Evolutionary conservation across 1,140 invertebrate species (phyloP).

Genomic region (Bombus confusus): DNA sequence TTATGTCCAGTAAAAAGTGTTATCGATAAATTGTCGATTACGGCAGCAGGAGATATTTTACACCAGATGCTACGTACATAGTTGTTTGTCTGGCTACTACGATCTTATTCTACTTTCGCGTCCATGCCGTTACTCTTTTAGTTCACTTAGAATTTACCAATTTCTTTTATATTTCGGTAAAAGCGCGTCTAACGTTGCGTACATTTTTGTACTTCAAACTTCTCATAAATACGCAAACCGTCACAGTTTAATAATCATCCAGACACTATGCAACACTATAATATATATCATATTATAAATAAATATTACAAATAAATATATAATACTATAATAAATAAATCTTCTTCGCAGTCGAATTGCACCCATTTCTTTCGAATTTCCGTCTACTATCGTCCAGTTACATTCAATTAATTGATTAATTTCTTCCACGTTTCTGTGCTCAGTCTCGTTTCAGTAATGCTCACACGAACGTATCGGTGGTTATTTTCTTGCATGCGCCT

Average conservation of each 20-base stretch:
- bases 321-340: too few species aligned
- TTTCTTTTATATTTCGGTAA: background rate
- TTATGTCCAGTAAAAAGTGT: background rate
- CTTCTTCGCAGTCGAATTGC: background rate
- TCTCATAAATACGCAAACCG: too few species aligned
- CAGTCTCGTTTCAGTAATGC: background rate
- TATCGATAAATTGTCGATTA: background rate
- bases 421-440: background rate
- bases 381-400: background rate
- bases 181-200: background rate
- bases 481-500: background rate
- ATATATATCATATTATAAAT: too few species aligned
- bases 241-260: background rate
- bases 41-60: background rate
- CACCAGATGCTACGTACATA: background rate
- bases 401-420: background rate
- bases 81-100: background rate
- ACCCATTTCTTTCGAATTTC: background rate
- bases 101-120: background rate
- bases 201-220: background rate
- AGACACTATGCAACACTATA: background rate
- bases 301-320: too few species aligned
- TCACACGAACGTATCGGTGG: background rate
- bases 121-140: background rate
- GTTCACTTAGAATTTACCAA: background rate